phyloP scores from a whole-genome alignment of 2,888 invertebrate species.

The Eilema caniola region DNA sequence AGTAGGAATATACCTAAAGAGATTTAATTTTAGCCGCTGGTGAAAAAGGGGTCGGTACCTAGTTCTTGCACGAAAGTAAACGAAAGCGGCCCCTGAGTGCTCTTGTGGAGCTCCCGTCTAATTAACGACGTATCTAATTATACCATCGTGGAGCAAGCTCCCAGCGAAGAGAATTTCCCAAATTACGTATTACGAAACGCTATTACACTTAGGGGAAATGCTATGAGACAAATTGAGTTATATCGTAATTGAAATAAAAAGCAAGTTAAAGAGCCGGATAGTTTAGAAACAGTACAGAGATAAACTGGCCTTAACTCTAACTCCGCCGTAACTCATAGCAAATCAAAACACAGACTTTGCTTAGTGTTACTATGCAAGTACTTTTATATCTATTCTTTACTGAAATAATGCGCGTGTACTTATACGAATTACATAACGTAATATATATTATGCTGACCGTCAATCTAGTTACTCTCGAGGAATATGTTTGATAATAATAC shows the following conservation, averaged over 20 bases:
- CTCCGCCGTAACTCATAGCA: constrained; percentile 3
- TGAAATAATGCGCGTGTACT: too few species aligned
- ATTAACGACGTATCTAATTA: constrained; percentile 85
- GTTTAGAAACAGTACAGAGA: constrained; percentile 29
- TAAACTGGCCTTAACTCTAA: constrained; percentile 11
- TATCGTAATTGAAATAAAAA: constrained; percentile 61
- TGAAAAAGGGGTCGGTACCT: constrained; percentile 50
- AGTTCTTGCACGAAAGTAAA: constrained; percentile 68
- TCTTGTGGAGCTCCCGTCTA: constrained; percentile 77
- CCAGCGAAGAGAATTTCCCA: constrained; percentile 75
- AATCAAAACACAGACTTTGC: neutral
- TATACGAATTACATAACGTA: too few species aligned
- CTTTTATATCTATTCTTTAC: neutral
- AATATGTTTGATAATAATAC: too few species aligned
- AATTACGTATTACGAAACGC: constrained; percentile 81
- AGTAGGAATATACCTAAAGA: constrained; percentile 47
- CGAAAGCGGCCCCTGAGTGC: constrained; percentile 74
- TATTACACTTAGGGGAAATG: constrained; percentile 76
- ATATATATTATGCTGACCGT: too few species aligned
- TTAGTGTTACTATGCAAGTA: neutral
- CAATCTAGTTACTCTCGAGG: too few species aligned
- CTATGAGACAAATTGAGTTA: constrained; percentile 71
- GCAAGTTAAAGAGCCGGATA: constrained; percentile 33
- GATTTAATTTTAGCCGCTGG: constrained; percentile 57
- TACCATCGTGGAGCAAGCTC: constrained; percentile 72